A percentile compares a stretch with the other conserved stretches of the same genome.
These are phyloP conservation scores for Coronaproctus castanopsis DNA, from an alignment of 2,888 invertebrate species.

Conservation along the genomic window DNA sequence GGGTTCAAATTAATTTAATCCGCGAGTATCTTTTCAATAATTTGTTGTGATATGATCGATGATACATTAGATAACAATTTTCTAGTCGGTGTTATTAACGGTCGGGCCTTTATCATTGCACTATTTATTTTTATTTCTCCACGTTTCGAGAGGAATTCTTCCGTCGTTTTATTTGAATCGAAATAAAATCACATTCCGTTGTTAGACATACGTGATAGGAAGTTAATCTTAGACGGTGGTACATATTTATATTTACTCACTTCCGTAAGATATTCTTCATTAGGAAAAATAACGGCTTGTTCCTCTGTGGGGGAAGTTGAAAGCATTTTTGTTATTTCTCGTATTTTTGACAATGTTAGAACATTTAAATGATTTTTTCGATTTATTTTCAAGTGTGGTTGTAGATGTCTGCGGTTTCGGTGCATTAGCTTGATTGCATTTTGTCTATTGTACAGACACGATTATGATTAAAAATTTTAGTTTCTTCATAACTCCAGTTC, in stretches of 20 bases:
- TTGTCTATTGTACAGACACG: not conserved
- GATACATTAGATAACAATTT: not conserved
- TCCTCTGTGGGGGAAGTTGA: not conserved
- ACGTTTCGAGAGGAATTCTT: not conserved
- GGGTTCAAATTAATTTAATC: not conserved
- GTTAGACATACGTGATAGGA: not conserved
- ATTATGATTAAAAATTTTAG: not conserved
- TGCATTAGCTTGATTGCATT: not conserved
- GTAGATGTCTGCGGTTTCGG: not conserved
- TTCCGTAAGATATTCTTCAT: not conserved
- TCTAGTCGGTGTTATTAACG: not conserved
- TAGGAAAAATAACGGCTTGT: not conserved
- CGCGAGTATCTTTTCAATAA: not conserved
- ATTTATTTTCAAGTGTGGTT: too few species aligned
- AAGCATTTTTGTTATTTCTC: not conserved
- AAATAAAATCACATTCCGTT: not conserved
- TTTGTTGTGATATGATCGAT: not conserved
- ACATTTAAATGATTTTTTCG: not conserved
- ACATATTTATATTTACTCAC: not conserved
- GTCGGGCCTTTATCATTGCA: not conserved
- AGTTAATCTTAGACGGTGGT: not conserved
- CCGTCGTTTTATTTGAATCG: not conserved
- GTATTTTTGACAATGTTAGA: not conserved
- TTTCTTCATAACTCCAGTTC: not conserved
- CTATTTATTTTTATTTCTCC: not conserved